Conservation (phyloP, 1,140 invertebrate species). For the Cydia splendana region DNA sequence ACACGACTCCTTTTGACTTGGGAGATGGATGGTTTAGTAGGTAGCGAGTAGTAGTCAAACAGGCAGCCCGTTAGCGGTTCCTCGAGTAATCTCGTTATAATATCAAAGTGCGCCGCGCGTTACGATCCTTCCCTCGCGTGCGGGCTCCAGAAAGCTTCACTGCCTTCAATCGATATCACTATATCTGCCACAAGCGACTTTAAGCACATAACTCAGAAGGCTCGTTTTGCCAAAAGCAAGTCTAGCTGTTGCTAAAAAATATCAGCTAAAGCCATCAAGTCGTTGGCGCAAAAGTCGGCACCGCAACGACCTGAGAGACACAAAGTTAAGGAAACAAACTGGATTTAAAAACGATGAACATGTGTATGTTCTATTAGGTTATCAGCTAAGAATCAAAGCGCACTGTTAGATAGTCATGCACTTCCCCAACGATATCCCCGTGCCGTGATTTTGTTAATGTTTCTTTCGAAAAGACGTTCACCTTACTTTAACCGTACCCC, state of each 20-base stretch:
- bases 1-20: constrained; percentile 2
- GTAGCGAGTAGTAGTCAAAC: constrained; percentile 46
- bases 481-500: too few species aligned
- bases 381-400: not conserved
- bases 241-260: constrained; percentile 45
- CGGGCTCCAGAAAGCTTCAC: constrained; percentile 59
- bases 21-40: constrained; percentile 9
- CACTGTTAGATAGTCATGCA: too few species aligned
- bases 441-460: too few species aligned
- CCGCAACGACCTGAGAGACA: constrained; percentile 41
- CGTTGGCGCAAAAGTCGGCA: constrained; percentile 43
- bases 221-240: constrained; percentile 47
- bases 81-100: constrained; percentile 61
- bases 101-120: constrained; percentile 59
- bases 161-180: constrained; percentile 61
- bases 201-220: constrained; percentile 51
- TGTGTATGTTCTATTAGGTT: not conserved
- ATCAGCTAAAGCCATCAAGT: constrained; percentile 49
- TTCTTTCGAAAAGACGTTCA: too few species aligned
- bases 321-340: constrained; percentile 8
- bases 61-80: constrained; percentile 47
- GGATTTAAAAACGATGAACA: not conserved
- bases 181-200: constrained; percentile 58
- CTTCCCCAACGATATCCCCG: too few species aligned
- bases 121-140: constrained; percentile 66